Conservation (phyloP, 2,888 invertebrate species). For the Cistogaster globosa region DNA sequence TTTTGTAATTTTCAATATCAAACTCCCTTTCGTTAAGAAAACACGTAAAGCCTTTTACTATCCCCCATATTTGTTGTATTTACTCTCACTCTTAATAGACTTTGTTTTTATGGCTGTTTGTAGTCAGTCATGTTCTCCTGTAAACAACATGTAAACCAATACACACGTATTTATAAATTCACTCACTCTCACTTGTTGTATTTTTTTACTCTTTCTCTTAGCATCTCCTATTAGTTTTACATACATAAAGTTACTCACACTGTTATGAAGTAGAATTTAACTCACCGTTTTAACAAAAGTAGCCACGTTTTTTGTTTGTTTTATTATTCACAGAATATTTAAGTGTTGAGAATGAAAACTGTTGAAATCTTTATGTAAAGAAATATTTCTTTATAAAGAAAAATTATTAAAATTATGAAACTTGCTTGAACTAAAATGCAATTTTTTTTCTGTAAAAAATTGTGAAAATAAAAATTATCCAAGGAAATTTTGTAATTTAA, state of each 20-base stretch:
- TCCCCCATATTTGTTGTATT: slow-evolving; percentile 52
- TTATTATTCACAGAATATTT: not conserved
- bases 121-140: slow-evolving; percentile 5
- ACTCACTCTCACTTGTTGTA: slow-evolving; percentile 54
- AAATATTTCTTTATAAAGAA: too few relatives aligned
- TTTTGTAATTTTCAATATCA: not conserved
- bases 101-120: slow-evolving; percentile 31
- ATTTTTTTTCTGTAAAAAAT: too few relatives aligned
- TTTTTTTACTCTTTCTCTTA: slow-evolving; percentile 30
- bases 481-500: too few relatives aligned
- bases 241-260: slow-evolving; percentile 18
- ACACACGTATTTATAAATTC: slow-evolving; percentile 5
- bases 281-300: not conserved
- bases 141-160: not conserved
- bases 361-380: too few relatives aligned
- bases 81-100: slow-evolving; percentile 59
- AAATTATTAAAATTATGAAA: too few relatives aligned
- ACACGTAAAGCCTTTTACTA: slow-evolving; percentile 32
- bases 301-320: not conserved
- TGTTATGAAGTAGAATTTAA: not conserved
- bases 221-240: slow-evolving; percentile 2
- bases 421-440: too few relatives aligned
- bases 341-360: not conserved
- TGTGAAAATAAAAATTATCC: too few relatives aligned
- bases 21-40: slow-evolving; percentile 10